Conservation (phyloP, 2,113 vertebrate genomes). For the Odocoileus hemionus region DNA sequence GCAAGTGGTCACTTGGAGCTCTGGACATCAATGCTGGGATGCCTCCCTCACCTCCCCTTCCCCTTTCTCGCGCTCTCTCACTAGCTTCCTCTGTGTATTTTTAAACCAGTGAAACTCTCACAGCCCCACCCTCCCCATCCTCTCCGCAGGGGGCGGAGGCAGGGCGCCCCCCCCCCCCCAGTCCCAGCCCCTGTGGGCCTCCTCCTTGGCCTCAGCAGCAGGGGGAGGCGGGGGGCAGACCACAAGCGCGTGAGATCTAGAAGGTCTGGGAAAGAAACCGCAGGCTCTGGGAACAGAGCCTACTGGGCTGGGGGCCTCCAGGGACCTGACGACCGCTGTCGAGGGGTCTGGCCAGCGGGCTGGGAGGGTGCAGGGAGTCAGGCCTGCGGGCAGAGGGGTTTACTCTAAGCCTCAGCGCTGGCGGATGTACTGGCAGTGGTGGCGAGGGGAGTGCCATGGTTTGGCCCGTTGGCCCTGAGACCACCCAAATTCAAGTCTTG, state of each 20-base stretch:
- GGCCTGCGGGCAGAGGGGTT: neutral
- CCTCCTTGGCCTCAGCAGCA: neutral
- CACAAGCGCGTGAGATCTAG: slow-evolving; percentile 22
- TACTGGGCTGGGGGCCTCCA: neutral
- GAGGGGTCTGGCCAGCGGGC: neutral
- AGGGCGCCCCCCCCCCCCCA: slow-evolving; percentile 29
- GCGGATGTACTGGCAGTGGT: neutral
- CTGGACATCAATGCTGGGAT: neutral
- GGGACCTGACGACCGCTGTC: slow-evolving; percentile 22
- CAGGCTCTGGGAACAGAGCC: slow-evolving; percentile 53
- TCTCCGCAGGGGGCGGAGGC: neutral
- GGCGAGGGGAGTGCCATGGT: neutral
- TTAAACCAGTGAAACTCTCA: slow-evolving; percentile 65
- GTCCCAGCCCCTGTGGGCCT: slow-evolving; percentile 1
- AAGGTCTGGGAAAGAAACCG: slow-evolving; percentile 24
- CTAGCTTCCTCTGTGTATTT: slow-evolving; percentile 79
- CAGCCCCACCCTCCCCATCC: slow-evolving; percentile 35
- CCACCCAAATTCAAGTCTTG: neutral
- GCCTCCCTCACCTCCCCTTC: slow-evolving; percentile 70
- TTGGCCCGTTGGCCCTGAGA: neutral
- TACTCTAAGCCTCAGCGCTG: neutral
- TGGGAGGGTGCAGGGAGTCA: neutral
- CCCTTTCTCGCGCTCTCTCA: slow-evolving; percentile 55
- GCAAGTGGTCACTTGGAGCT: slow-evolving; percentile 14
- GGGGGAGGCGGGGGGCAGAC: neutral